Percentiles rank a stretch among this genome's conserved stretches.
Conservation (phyloP, 2,113 vertebrate species). For the Lontra canadensis region DNA sequence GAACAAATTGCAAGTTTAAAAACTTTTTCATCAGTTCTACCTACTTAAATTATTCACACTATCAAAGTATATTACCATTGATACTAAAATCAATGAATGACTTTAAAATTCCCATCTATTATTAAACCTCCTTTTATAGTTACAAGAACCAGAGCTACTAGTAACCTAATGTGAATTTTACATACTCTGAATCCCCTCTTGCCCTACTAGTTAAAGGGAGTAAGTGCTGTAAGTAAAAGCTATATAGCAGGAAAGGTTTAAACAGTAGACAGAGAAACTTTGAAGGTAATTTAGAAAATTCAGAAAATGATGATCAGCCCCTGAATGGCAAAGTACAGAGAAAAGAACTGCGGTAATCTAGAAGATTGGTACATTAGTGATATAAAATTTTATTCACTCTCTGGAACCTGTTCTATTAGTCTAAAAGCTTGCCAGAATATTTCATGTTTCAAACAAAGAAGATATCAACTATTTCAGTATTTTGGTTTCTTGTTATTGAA, state of each 20-base stretch:
- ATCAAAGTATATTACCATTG: not conserved
- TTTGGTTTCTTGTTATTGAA: constrained; percentile 27
- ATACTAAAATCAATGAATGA: constrained; percentile 1
- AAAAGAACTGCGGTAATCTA: constrained; percentile 7
- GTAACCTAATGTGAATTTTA: not conserved
- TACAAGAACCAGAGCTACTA: not conserved
- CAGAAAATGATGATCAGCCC: not conserved
- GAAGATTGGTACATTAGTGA: not conserved
- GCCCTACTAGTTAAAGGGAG: not conserved
- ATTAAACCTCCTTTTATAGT: constrained; percentile 23
- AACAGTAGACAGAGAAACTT: not conserved
- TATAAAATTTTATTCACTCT: constrained; percentile 16
- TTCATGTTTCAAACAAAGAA: constrained; percentile 22
- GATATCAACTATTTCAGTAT: not conserved
- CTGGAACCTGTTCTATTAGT: constrained; percentile 15
- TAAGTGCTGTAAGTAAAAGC: not conserved
- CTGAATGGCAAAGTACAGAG: constrained; percentile 34
- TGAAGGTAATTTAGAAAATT: constrained; percentile 43
- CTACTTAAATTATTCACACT: constrained; percentile 40
- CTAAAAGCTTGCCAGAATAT: constrained; percentile 24
- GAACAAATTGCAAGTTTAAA: not conserved
- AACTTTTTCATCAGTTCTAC: constrained; percentile 3
- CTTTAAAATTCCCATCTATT: constrained; percentile 14
- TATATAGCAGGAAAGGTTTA: not conserved
- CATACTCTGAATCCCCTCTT: not conserved